A percentile compares a stretch with the other conserved stretches of the same genome.
Conservation (phyloP, 2,113 vertebrate genomes). For the Oryzias curvinotus region DNA sequence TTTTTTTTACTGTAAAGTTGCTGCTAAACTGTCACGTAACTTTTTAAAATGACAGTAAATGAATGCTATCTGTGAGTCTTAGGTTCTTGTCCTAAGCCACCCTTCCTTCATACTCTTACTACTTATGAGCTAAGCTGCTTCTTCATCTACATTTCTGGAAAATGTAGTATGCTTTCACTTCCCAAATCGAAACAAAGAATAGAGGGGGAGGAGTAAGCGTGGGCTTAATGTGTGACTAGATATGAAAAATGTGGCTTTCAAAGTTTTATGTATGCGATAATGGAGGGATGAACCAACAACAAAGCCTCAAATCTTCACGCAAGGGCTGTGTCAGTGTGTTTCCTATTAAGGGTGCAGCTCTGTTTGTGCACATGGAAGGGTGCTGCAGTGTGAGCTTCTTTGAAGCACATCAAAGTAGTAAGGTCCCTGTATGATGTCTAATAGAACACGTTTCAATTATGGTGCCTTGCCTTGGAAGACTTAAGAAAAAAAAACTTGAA, state of each 20-base stretch:
- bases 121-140: no score
- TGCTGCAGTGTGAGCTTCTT: constrained; percentile 36
- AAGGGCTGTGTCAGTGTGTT: constrained; percentile 37
- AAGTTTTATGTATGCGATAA: constrained; percentile 22
- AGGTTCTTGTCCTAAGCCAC: no score
- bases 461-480: constrained; percentile 65
- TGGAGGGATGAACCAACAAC: constrained; percentile 19
- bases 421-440: constrained; percentile 67
- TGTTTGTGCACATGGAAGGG: constrained; percentile 44
- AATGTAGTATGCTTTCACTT: not conserved
- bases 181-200: not conserved
- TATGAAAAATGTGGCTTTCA: constrained; percentile 32
- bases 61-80: no score
- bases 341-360: constrained; percentile 31
- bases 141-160: no score
- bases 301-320: constrained; percentile 14
- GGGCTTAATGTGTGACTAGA: constrained; percentile 9
- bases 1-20: no score
- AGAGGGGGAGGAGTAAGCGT: not conserved
- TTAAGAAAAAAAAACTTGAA: constrained; percentile 59
- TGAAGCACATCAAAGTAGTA: constrained; percentile 73
- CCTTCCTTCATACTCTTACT: no score
- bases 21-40: no score
- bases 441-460: constrained; percentile 76
- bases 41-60: no score